Base-by-base conservation (phyloP, 2,888 invertebrate species). In the Rhaphigaster nebulosa region DNA sequence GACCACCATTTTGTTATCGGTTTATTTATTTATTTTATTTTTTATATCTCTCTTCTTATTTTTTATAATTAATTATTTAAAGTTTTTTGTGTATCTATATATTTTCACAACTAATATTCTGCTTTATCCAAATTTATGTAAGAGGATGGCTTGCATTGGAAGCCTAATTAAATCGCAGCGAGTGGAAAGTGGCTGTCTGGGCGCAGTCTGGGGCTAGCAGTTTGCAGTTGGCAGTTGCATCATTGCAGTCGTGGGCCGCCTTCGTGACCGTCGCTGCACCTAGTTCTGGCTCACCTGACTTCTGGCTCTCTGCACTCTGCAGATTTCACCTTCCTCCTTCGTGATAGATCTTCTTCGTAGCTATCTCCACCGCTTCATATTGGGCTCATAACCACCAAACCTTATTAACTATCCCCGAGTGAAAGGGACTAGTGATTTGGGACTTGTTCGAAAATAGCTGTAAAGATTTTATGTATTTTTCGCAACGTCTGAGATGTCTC, bases 191-290 rank as follows among this genome's bases (percentile, higher is more conserved):
- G 10, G 84, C 41, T 45, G 84, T 84, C 84, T 84, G 45, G 45
- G 1, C 13, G 84, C 45, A 84, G 84, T 84, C 84, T 84, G 45
- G 84, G 10, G 10, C 23, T 23, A 5, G n/a, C 1, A 84, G 84
- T 84, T 45, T 50, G 84, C n/a, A n/a, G 26, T 84, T 23, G 29
- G n/a, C 1, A 84, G 84, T 84, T 84, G 84, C 84, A 84, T 84
- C 45, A 84, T 45, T 50, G 84, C n/a, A n/a, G 26, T 84, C 84
- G 84, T 84, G 84, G n/a, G 84, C 26, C n/a, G 45, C 23, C 23
- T 84, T 84, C 84, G 84, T 84, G 70, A 70, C 70, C 34, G 70
- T 29, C 18, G 5, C 13, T 34, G 45, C 84, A 26, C 45, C 41
- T 15, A 84, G 45, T 13, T 12, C 84, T 5, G 3, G 5, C 84